Evolutionary conservation across 1,140 invertebrate species (phyloP), one percentile per base, ranked within the genome.

Genomic region (Neomicropteryx cornuta): DNA sequence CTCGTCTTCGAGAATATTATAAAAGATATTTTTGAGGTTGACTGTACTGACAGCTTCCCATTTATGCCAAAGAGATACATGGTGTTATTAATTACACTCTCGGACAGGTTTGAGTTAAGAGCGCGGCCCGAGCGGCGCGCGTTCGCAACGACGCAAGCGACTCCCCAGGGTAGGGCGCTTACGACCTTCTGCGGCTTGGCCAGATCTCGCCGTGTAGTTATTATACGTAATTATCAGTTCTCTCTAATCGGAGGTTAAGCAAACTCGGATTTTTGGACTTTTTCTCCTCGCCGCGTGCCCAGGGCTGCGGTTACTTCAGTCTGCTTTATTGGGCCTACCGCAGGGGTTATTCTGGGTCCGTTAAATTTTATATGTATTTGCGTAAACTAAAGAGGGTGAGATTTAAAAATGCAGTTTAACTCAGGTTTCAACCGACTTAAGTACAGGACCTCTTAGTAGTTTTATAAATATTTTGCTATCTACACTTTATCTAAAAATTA

Each of bases 81-180:
- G 18, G 44, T 38, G 44, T 46, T 46, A 46, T 46, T 46, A 46
- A 46, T 46, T 46, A 46, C 41, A 46, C 43, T 46, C 43, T 43
- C 44, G 43, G 44, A 40, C 44, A 37, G 41, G 41, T 46, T 46
- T 46, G 41, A 46, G 38, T 37, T 42, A 45, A 45, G 40, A 37
- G 36, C 35, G n/a, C n/a, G n/a, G 16, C 36, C 28, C 14, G 8
- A 38, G 11, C 8, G 13, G 4, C 10, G 13, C 11, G 22, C 4
- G 33, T 19, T 4, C 29, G 22, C 20, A 46, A 39, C 5, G 41
- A 3, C 37, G 0, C 31, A 42, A 43, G 28, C 21, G 20, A 22
- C 39, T 10, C 5, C 33, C 6, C n/a, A 5, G 17, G 18, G 8
- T 19, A 11, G 13, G 13, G 31, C 18, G 17, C 10, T 19, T 18